Evolutionary conservation across 1,140 invertebrate genomes (phyloP).

Genomic region (Zaprionus capensis): DNA sequence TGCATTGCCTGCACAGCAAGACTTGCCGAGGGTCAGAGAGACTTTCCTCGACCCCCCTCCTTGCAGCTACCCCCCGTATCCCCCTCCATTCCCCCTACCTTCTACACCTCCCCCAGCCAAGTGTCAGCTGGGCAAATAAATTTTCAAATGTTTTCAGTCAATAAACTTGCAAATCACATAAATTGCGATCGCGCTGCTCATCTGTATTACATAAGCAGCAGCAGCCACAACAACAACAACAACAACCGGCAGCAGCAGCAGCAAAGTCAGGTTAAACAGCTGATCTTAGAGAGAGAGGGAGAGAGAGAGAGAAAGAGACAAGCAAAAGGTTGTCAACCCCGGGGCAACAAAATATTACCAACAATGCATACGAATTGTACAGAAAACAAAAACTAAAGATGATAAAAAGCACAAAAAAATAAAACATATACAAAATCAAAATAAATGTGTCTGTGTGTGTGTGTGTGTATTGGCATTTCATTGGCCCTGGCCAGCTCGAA

Average conservation of each 20-base stretch:
- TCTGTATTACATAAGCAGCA: slow-evolving; percentile 72
- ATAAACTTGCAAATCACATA: slow-evolving; percentile 57
- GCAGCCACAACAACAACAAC: slow-evolving; percentile 22
- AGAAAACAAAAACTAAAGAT: slow-evolving; percentile 34
- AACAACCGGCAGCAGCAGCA: slow-evolving; percentile 23
- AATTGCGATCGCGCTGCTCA: slow-evolving; percentile 61
- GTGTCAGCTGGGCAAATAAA: not conserved
- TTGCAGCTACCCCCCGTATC: not conserved
- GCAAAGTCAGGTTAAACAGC: slow-evolving; percentile 40
- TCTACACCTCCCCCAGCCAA: no score
- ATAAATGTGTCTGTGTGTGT: not conserved
- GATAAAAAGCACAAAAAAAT: slow-evolving; percentile 9
- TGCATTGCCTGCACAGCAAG: not conserved
- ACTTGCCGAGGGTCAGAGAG: slow-evolving; percentile 42
- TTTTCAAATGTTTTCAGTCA: slow-evolving; percentile 41
- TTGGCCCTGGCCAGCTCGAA: slow-evolving; percentile 40
- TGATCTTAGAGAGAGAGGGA: slow-evolving; percentile 42
- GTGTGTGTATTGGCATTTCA: slow-evolving; percentile 35
- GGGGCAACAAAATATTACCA: slow-evolving; percentile 19
- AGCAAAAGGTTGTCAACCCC: slow-evolving; percentile 60
- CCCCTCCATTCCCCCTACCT: not conserved
- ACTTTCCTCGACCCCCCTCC: slow-evolving; percentile 37
- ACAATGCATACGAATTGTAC: slow-evolving; percentile 37
- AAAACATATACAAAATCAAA: slow-evolving; percentile 21
- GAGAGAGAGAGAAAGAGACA: not conserved